These are phyloP conservation scores for Pantelozetes paolii DNA, from an alignment of 2,888 invertebrate genomes.

Conservation along the genomic window DNA sequence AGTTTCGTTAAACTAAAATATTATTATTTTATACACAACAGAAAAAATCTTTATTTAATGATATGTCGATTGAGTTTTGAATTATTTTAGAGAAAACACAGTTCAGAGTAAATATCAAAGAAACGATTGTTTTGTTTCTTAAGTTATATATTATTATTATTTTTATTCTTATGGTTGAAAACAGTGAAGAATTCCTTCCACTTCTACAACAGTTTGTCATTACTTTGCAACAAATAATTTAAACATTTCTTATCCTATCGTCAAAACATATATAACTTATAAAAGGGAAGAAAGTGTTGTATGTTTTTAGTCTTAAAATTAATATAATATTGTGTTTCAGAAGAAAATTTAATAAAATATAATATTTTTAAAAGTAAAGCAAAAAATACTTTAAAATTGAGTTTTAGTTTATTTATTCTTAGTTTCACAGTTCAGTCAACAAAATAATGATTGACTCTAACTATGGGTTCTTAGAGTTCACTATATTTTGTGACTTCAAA, in stretches of 20 bases:
- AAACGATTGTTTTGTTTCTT: no score
- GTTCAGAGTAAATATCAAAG: no score
- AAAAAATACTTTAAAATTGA: constrained; percentile 1
- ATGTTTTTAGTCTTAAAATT: neutral
- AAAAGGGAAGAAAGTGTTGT: neutral
- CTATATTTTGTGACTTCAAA: neutral
- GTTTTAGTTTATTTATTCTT: constrained; percentile 26
- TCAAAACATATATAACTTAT: neutral
- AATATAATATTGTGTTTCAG: neutral
- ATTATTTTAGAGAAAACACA: no score
- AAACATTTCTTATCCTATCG: neutral
- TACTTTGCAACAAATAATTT: no score
- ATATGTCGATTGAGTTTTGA: no score
- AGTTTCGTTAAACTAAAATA: no score
- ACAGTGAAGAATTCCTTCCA: no score
- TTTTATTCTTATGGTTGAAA: no score
- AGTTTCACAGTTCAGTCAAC: constrained; percentile 13
- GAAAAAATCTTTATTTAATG: no score
- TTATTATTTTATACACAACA: no score
- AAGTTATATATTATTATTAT: no score
- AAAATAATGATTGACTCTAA: constrained; percentile 29
- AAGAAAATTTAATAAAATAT: neutral
- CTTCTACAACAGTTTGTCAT: no score
- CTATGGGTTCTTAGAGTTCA: neutral
- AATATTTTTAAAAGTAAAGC: neutral